These are phyloP conservation scores for Cirrhinus molitorella DNA, from an alignment of 2,797 vertebrate species.

Conservation along the genomic window DNA sequence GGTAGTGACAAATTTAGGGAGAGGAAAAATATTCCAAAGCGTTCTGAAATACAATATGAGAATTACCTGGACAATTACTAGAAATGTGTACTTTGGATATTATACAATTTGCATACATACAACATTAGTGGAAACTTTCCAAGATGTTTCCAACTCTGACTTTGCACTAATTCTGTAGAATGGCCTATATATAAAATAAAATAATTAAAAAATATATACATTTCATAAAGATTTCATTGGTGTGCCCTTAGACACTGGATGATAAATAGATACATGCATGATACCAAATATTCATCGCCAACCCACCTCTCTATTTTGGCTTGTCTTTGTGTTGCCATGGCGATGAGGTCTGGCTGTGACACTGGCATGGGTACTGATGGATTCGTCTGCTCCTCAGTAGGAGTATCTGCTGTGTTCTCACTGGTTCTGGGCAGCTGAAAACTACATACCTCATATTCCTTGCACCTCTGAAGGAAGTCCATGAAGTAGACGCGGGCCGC, in stretches of 20 bases:
- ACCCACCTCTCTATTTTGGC: conserved; percentile 89
- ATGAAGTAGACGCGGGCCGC: conserved; percentile 81
- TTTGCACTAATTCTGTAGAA: no score
- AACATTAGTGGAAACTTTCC: no score
- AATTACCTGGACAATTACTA: no score
- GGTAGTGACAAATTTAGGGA: no score
- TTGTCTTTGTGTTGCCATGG: conserved; percentile 87
- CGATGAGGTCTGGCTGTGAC: conserved; percentile 74
- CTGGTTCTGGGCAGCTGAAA: conserved; percentile 77
- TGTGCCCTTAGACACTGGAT: background rate
- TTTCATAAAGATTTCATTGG: background rate
- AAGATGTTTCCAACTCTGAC: no score
- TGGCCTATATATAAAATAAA: no score
- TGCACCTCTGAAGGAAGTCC: conserved; percentile 84
- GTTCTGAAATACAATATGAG: no score
- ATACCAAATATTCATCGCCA: background rate
- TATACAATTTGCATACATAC: no score
- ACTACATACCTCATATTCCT: conserved; percentile 78
- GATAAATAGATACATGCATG: background rate
- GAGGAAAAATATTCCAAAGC: no score
- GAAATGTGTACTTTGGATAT: no score
- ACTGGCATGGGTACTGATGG: conserved; percentile 20
- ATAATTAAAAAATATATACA: background rate
- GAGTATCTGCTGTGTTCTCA: conserved; percentile 45
- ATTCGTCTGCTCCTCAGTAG: conserved; percentile 47